Evolutionary conservation across 2,888 invertebrate genomes (phyloP).

Genomic region (Amblyjoppa fuscipennis): DNA sequence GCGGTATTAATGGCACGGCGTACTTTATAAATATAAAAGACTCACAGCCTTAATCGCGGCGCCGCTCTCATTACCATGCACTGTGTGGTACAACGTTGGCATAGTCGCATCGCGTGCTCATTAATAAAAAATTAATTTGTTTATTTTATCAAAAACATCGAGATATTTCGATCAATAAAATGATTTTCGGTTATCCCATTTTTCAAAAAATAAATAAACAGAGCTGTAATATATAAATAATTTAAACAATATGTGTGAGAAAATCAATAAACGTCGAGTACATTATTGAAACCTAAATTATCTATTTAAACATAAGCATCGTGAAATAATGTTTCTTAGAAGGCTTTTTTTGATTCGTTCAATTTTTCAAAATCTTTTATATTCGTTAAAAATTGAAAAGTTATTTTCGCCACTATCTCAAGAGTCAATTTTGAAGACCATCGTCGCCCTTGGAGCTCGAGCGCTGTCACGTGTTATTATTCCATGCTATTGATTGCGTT

Average conservation of each 20-base stretch:
- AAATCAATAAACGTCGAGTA: background rate
- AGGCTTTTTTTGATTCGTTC: background rate
- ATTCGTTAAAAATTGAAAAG: background rate
- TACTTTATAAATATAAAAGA: conserved; percentile 36
- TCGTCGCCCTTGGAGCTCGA: background rate
- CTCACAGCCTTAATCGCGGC: conserved; percentile 61
- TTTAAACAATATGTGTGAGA: no score
- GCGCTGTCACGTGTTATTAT: conserved; percentile 33
- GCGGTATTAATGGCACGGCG: conserved; percentile 51
- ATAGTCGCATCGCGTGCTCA: conserved; percentile 71
- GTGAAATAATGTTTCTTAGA: no score
- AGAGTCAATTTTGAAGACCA: background rate
- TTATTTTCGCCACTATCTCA: background rate
- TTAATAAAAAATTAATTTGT: conserved; percentile 69
- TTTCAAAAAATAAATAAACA: no score
- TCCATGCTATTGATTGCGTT: conserved; percentile 52
- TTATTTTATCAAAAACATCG: no score
- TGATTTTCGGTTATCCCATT: no score
- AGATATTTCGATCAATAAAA: no score
- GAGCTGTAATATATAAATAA: no score
- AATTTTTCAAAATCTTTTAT: background rate
- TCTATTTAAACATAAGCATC: background rate
- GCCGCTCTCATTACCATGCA: conserved; percentile 32
- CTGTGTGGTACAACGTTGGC: conserved; percentile 30
- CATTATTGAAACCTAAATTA: background rate